Conservation (phyloP, 2,797 vertebrate genomes). For the Hippopotamyrus pictus region DNA sequence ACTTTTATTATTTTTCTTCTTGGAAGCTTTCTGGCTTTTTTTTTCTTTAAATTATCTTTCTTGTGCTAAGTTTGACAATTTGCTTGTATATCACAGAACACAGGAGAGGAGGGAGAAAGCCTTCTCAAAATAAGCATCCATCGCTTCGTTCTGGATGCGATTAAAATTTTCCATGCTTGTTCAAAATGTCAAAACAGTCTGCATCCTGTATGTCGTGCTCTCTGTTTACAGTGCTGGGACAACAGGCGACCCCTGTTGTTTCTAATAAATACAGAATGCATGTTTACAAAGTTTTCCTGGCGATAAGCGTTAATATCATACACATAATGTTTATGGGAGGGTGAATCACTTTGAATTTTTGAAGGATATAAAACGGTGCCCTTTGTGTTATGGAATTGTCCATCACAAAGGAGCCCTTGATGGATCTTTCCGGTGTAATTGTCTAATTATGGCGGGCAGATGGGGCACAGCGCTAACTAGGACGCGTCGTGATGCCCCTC, state of each 20-base stretch:
- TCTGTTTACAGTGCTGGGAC: slow-evolving; percentile 17
- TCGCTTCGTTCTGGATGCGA: neutral
- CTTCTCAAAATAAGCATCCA: neutral
- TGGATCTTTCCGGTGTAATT: slow-evolving; percentile 65
- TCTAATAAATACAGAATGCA: slow-evolving; percentile 31
- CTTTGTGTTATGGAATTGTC: slow-evolving; percentile 60
- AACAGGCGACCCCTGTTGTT: neutral
- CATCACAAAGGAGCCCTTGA: slow-evolving; percentile 68
- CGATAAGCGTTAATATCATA: slow-evolving; percentile 52
- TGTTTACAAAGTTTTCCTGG: slow-evolving; percentile 54
- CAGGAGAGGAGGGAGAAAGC: neutral
- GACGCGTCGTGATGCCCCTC: slow-evolving; percentile 69
- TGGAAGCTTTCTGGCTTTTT: neutral
- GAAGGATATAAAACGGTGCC: slow-evolving; percentile 52
- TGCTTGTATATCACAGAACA: slow-evolving; percentile 3
- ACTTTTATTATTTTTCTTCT: neutral
- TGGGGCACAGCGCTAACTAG: slow-evolving; percentile 70
- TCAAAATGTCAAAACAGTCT: slow-evolving; percentile 7
- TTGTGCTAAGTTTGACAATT: neutral
- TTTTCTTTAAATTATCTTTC: neutral
- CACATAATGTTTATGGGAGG: slow-evolving; percentile 38
- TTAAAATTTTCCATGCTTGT: slow-evolving; percentile 20
- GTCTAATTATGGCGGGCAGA: slow-evolving; percentile 70
- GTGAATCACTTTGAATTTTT: slow-evolving; percentile 51
- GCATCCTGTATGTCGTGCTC: neutral